Conservation (phyloP, 2,888 invertebrate genomes). For the Cyrtodaria siliqua region DNA sequence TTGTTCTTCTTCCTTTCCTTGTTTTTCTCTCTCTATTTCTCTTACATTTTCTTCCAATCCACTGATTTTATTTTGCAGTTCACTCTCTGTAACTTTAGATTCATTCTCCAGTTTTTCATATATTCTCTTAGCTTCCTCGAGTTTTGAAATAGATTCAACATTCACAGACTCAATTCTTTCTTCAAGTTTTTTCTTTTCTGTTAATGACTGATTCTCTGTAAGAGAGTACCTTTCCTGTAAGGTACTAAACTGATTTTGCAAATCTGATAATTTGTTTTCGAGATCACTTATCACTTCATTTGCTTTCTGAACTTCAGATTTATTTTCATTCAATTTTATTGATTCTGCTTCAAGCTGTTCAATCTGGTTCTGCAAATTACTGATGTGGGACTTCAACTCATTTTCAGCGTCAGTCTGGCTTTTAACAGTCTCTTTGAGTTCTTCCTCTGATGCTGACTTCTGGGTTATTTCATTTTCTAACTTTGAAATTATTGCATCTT, state of each 20-base stretch:
- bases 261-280: neutral
- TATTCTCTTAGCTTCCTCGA: constrained; percentile 22
- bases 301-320: constrained; percentile 2
- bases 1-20: constrained; percentile 30
- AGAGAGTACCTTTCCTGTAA: constrained; percentile 2
- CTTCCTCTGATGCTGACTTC: constrained; percentile 12
- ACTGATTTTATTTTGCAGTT: constrained; percentile 27
- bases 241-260: constrained; percentile 4
- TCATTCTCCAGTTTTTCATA: constrained; percentile 41
- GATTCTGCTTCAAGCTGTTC: neutral
- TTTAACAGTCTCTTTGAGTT: constrained; percentile 27
- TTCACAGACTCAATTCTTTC: constrained; percentile 2
- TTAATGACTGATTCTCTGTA: neutral
- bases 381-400: constrained; percentile 20
- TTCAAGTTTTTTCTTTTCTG: constrained; percentile 13
- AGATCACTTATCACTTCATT: constrained; percentile 5
- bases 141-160: neutral
- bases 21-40: constrained; percentile 27
- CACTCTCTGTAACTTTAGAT: constrained; percentile 18
- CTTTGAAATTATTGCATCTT: constrained; percentile 4
- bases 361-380: constrained; percentile 15
- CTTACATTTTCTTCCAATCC: constrained; percentile 37
- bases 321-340: constrained; percentile 6
- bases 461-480: constrained; percentile 15
- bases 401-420: constrained; percentile 19